A percentile compares a stretch with the other conserved stretches of the same genome.
phyloP scores from a whole-genome alignment of 1,140 invertebrate species.

The Branchinecta lindahli region DNA sequence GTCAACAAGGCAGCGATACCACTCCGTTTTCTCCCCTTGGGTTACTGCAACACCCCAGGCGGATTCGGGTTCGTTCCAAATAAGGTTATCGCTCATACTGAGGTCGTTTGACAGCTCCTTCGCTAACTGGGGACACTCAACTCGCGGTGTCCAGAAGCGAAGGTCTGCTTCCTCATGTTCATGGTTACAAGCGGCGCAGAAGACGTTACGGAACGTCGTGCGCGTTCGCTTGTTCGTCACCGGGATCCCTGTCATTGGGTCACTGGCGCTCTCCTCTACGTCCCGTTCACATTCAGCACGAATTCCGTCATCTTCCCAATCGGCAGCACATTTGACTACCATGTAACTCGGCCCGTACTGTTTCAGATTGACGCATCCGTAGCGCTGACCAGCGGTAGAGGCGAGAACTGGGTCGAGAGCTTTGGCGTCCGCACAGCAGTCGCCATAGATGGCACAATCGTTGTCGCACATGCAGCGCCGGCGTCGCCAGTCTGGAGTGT shows the following conservation, averaged over 20 bases:
- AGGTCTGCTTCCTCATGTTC: constrained; percentile 16
- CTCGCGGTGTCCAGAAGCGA: constrained; percentile 32
- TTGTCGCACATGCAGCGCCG: constrained; percentile 38
- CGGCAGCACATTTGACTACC: constrained; percentile 31
- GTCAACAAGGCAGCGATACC: constrained; percentile 27
- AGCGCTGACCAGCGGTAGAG: constrained; percentile 22
- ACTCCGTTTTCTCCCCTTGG: constrained; percentile 21
- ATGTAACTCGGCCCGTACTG: constrained; percentile 36
- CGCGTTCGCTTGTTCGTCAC: constrained; percentile 33
- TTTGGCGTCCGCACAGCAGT: constrained; percentile 37
- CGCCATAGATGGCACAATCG: constrained; percentile 34
- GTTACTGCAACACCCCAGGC: constrained; percentile 27
- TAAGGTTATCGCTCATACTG: constrained; percentile 21
- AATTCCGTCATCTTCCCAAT: constrained; percentile 29
- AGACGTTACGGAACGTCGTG: constrained; percentile 39
- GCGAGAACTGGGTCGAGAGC: constrained; percentile 28
- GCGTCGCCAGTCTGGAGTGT: constrained; percentile 29
- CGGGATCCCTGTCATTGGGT: constrained; percentile 33
- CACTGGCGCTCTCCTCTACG: constrained; percentile 26
- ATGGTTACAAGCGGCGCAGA: constrained; percentile 40
- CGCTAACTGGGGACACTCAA: constrained; percentile 29
- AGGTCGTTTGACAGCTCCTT: background rate
- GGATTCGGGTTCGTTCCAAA: constrained; percentile 24
- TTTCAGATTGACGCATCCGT: constrained; percentile 31
- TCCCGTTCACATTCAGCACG: constrained; percentile 22